phyloP scores from a whole-genome alignment of 2,888 invertebrate genomes.

The Zhuqinia jingwanae region DNA sequence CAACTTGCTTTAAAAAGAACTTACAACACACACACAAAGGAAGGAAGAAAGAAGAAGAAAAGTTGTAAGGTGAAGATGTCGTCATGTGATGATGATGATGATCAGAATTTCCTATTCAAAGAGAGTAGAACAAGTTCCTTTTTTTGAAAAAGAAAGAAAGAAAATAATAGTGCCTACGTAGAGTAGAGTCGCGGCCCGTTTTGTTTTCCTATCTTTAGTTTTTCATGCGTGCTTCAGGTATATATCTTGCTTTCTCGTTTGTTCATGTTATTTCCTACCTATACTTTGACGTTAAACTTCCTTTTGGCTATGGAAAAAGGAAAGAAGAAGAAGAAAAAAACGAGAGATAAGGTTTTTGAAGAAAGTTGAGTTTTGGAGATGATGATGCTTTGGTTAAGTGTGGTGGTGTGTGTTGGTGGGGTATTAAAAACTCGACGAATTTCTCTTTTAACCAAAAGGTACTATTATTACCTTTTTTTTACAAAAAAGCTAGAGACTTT shows the following conservation, averaged over 20 bases:
- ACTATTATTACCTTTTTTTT: neutral
- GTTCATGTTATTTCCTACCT: neutral
- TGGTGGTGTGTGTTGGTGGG: neutral
- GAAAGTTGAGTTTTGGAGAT: neutral
- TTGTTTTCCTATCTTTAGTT: neutral
- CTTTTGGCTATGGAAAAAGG: neutral
- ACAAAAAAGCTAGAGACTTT: too few relatives aligned
- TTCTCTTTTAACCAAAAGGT: slow-evolving; percentile 4
- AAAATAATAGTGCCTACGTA: too few relatives aligned
- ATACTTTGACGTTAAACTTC: neutral
- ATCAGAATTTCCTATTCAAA: neutral
- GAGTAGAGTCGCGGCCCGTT: neutral
- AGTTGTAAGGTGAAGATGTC: too few relatives aligned
- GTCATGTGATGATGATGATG: neutral
- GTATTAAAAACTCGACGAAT: neutral
- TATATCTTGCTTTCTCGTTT: neutral
- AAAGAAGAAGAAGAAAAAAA: neutral
- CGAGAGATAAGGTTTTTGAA: neutral
- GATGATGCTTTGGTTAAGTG: neutral
- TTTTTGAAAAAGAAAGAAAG: too few relatives aligned
- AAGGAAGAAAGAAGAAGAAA: too few relatives aligned
- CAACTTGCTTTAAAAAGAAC: too few relatives aligned
- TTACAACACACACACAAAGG: too few relatives aligned
- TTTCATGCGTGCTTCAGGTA: neutral
- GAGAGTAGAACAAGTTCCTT: neutral